phyloP scores from a whole-genome alignment of 64 coral and sea anemone genomes.

The Dendronephthya gigantea region DNA sequence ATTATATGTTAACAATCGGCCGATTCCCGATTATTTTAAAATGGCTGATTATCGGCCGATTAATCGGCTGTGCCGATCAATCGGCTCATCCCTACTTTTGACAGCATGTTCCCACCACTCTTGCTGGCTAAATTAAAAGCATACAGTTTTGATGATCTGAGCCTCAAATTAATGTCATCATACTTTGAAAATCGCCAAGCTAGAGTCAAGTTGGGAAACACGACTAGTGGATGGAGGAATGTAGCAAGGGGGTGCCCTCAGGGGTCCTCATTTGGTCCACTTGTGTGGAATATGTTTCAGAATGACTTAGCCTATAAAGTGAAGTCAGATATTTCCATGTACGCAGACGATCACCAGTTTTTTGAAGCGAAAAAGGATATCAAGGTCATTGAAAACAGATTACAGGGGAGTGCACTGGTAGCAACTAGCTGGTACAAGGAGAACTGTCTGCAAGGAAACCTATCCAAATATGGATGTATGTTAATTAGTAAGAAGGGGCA shows the following conservation, averaged over 20 bases:
- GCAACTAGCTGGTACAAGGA: background rate
- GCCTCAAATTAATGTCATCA: conserved; percentile 34
- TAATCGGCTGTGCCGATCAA: too few species aligned
- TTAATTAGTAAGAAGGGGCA: background rate
- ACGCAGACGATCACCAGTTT: background rate
- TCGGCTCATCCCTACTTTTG: too few species aligned
- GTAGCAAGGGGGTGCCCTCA: background rate
- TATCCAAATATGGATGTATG: background rate
- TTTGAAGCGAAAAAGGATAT: background rate
- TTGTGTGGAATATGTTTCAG: background rate
- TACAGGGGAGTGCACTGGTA: background rate
- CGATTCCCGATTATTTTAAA: too few species aligned
- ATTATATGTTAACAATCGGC: too few species aligned
- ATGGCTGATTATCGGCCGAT: too few species aligned
- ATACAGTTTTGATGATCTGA: conserved; percentile 3
- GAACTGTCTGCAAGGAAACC: background rate
- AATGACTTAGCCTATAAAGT: background rate
- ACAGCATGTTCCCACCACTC: conserved; percentile 18
- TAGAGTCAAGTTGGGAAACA: conserved; percentile 10
- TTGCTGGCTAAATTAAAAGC: conserved; percentile 35
- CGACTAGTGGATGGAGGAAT: background rate
- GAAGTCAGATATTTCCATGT: background rate
- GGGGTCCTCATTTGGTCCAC: background rate
- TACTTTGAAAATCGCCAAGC: conserved; percentile 27
- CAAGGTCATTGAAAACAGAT: background rate